These are phyloP conservation scores for Antechinus flavipes DNA, from an alignment of 2,113 vertebrate genomes.

Conservation along the genomic window DNA sequence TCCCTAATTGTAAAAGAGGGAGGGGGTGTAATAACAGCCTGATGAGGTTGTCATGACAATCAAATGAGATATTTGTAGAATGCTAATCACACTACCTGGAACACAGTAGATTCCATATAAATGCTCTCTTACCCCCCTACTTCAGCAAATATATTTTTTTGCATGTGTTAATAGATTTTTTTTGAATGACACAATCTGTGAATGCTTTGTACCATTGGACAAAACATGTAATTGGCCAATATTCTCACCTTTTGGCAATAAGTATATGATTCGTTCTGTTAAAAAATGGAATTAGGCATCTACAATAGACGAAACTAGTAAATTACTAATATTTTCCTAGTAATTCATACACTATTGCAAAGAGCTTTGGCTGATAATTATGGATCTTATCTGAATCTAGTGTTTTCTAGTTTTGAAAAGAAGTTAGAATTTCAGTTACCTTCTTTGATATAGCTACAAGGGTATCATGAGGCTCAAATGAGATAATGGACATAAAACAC, in stretches of 20 bases:
- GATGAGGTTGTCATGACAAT: neutral
- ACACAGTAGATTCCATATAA: neutral
- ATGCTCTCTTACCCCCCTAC: neutral
- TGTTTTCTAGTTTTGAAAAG: neutral
- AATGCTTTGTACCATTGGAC: neutral
- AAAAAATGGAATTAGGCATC: neutral
- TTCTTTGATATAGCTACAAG: neutral
- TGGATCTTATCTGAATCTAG: neutral
- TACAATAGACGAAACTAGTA: neutral
- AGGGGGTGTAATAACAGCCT: neutral
- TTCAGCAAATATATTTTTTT: neutral
- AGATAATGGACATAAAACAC: neutral
- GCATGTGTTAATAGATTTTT: neutral
- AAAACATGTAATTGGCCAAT: neutral
- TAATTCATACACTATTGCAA: neutral
- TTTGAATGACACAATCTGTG: neutral
- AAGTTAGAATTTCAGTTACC: neutral
- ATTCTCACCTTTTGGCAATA: neutral
- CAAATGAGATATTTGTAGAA: neutral
- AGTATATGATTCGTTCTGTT: neutral
- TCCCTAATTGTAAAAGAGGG: neutral
- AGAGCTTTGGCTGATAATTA: neutral
- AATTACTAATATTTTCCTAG: neutral
- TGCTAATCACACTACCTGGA: no score
- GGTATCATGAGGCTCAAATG: neutral